Percentiles rank a stretch among this genome's conserved stretches.
These are phyloP conservation scores for Ceratoteleas bidentatus DNA, from an alignment of 1,140 invertebrate species.

Conservation along the genomic window DNA sequence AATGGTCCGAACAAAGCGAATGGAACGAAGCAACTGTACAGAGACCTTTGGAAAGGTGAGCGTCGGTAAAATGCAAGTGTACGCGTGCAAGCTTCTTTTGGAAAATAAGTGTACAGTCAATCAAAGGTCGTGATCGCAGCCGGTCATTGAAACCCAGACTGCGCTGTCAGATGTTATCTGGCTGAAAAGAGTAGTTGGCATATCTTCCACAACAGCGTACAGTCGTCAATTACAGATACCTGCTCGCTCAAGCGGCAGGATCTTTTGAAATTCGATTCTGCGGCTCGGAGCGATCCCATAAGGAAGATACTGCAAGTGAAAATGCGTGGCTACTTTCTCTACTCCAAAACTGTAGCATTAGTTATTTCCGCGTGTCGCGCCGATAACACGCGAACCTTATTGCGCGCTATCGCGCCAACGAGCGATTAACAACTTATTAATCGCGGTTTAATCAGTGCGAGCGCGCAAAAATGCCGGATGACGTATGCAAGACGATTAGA, in stretches of 20 bases:
- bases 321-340: constrained; percentile 59
- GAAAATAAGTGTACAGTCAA: constrained; percentile 58
- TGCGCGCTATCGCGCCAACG: neutral
- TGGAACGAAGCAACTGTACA: neutral
- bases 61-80: too few species aligned
- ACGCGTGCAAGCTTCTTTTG: constrained; percentile 47
- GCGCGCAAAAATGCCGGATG: neutral
- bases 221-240: constrained; percentile 67
- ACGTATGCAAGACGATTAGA: constrained; percentile 18
- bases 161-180: constrained; percentile 73
- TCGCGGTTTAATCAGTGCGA: neutral
- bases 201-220: constrained; percentile 61
- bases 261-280: constrained; percentile 67
- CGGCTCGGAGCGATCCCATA: constrained; percentile 52
- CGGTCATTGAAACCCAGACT: constrained; percentile 68
- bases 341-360: constrained; percentile 19
- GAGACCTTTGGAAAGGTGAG: neutral
- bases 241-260: constrained; percentile 57
- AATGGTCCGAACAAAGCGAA: too few species aligned
- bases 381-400: neutral
- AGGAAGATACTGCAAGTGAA: constrained; percentile 63
- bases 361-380: neutral
- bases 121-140: constrained; percentile 70
- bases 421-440: constrained; percentile 26
- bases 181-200: constrained; percentile 63